Conservation (phyloP, 2,888 invertebrate genomes). For the Noctuana brunneofusca region DNA sequence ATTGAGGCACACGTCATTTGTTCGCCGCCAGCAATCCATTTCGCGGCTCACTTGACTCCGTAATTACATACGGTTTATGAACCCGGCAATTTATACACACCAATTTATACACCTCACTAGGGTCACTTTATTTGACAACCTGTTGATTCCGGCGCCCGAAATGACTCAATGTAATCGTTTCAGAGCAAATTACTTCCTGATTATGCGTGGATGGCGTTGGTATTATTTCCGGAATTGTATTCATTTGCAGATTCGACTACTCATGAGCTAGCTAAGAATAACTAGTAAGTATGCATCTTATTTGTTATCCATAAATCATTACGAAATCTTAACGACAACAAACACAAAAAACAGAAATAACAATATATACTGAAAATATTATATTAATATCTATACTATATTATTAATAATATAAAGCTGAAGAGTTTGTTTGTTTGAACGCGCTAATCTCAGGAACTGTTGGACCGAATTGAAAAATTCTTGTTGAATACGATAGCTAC, state of each 20-base stretch:
- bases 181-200: background rate
- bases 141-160: conserved; percentile 1
- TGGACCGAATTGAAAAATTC: too few relatives aligned
- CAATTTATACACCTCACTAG: conserved; percentile 35
- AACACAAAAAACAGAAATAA: too few relatives aligned
- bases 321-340: too few relatives aligned
- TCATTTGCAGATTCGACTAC: background rate
- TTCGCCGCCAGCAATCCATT: conserved; percentile 52
- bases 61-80: conserved; percentile 61
- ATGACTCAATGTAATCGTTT: background rate
- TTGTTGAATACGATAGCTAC: too few relatives aligned
- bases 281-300: too few relatives aligned
- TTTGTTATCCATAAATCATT: too few relatives aligned
- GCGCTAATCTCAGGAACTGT: too few relatives aligned
- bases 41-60: conserved; percentile 64
- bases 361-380: too few relatives aligned
- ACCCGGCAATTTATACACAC: conserved; percentile 53
- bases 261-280: too few relatives aligned
- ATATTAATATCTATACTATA: too few relatives aligned
- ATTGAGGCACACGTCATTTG: conserved; percentile 34
- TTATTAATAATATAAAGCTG: too few relatives aligned
- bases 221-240: background rate
- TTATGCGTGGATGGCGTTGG: background rate
- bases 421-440: too few relatives aligned
- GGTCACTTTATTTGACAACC: conserved; percentile 35